Evolutionary conservation across 2,113 vertebrate genomes (phyloP).

Genomic region (Ahaetulla prasina): DNA sequence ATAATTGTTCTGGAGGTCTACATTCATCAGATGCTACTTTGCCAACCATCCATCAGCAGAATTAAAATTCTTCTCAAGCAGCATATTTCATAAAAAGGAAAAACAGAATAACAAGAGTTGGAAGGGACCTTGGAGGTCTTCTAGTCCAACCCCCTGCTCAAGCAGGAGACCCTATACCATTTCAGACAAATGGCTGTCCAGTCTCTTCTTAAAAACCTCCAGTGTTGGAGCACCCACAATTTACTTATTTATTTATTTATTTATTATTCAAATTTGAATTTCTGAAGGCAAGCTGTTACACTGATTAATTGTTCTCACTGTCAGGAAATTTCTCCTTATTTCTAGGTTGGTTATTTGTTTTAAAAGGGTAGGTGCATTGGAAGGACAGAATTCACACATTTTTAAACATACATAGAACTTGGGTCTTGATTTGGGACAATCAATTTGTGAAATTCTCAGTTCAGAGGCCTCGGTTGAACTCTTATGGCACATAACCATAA

Average conservation of each 20-base stretch:
- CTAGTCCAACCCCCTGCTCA: background rate
- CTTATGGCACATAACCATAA: background rate
- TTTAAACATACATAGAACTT: background rate
- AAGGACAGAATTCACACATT: background rate
- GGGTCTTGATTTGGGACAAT: background rate
- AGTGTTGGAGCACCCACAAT: background rate
- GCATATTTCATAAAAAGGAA: background rate
- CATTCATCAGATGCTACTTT: background rate
- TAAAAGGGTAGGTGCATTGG: background rate
- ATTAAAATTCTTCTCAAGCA: background rate
- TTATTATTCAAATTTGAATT: too few species aligned
- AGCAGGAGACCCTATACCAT: background rate
- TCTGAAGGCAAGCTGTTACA: background rate
- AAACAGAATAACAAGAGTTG: background rate
- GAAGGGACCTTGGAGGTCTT: background rate
- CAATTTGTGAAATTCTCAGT: background rate
- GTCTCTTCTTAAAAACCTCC: background rate
- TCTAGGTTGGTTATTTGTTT: background rate
- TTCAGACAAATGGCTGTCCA: background rate
- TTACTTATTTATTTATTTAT: too few species aligned
- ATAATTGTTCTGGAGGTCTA: background rate
- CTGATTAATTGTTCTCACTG: background rate
- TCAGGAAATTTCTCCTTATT: background rate
- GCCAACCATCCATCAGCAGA: background rate
- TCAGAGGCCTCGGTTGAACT: background rate